Evolutionary conservation across 1,140 invertebrate species (phyloP).

Genomic region (Apolygus lucorum): DNA sequence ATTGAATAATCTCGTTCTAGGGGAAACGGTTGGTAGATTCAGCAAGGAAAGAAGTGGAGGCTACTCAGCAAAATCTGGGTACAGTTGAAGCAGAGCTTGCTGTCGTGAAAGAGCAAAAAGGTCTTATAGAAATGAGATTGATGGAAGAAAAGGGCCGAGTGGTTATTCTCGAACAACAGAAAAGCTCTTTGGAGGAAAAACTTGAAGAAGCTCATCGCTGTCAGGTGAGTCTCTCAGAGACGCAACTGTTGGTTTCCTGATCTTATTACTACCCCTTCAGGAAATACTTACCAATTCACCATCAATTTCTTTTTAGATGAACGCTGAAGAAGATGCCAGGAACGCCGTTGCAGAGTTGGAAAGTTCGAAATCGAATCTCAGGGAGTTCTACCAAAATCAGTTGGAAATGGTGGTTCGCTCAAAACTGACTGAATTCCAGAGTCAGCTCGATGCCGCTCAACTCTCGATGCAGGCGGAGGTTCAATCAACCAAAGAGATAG

Average conservation of each 20-base stretch:
- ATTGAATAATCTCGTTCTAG: too few species aligned
- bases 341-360: conserved; percentile 49
- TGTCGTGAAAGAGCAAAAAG: conserved; percentile 46
- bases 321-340: conserved; percentile 47
- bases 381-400: conserved; percentile 67
- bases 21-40: conserved; percentile 42
- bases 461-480: conserved; percentile 52
- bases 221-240: conserved; percentile 46
- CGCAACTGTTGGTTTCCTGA: too few species aligned
- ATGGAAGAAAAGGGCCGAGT: conserved; percentile 45
- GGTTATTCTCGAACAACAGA: conserved; percentile 44
- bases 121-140: conserved; percentile 43
- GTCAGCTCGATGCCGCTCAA: conserved; percentile 58
- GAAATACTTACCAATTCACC: too few species aligned
- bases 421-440: conserved; percentile 68
- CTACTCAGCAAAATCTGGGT: conserved; percentile 14
- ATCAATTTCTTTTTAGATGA: conserved; percentile 40
- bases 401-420: conserved; percentile 62
- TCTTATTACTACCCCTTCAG: too few species aligned
- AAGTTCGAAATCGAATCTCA: conserved; percentile 54
- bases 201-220: conserved; percentile 43
- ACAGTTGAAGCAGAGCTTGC: conserved; percentile 44
- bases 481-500: conserved; percentile 51
- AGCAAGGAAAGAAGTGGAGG: conserved; percentile 22
- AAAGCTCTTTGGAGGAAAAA: conserved; percentile 41